Conservation (phyloP, 2,888 invertebrate genomes). For the Arge pagana region DNA sequence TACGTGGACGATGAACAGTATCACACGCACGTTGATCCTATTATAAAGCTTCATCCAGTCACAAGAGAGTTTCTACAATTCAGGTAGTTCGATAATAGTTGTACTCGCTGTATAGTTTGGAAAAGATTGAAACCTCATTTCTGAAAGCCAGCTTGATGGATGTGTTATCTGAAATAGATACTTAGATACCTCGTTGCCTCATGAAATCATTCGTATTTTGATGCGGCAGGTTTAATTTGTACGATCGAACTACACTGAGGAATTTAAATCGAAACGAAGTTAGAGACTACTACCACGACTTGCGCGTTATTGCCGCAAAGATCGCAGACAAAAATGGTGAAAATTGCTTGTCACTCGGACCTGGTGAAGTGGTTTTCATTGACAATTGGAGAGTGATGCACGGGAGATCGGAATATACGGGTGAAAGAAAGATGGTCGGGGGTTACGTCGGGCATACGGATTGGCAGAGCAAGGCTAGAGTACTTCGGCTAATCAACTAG, state of each 20-base stretch:
- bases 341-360: slow-evolving; percentile 66
- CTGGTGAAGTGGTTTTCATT: slow-evolving; percentile 73
- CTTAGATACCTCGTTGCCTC: not conserved
- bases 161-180: too few relatives aligned
- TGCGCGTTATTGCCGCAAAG: slow-evolving; percentile 62
- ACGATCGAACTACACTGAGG: slow-evolving; percentile 72
- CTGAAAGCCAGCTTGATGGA: too few relatives aligned
- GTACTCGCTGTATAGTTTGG: too few relatives aligned
- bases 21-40: slow-evolving; percentile 63
- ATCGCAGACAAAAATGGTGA: slow-evolving; percentile 61
- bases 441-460: slow-evolving; percentile 76
- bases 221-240: slow-evolving; percentile 68
- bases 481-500: slow-evolving; percentile 26
- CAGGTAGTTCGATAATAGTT: slow-evolving; percentile 55
- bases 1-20: slow-evolving; percentile 69
- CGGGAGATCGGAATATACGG: slow-evolving; percentile 72
- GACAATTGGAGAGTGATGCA: slow-evolving; percentile 83
- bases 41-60: slow-evolving; percentile 63
- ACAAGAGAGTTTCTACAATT: slow-evolving; percentile 66
- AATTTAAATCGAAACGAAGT: slow-evolving; percentile 62
- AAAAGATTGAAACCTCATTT: too few relatives aligned
- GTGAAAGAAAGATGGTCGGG: slow-evolving; percentile 69
- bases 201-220: slow-evolving; percentile 4
- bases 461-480: slow-evolving; percentile 65
- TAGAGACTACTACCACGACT: slow-evolving; percentile 66